A percentile compares a stretch with the other conserved stretches of the same genome.
Conservation (phyloP, 2,113 vertebrate genomes). For the Rhegmatorhina hoffmannsi region DNA sequence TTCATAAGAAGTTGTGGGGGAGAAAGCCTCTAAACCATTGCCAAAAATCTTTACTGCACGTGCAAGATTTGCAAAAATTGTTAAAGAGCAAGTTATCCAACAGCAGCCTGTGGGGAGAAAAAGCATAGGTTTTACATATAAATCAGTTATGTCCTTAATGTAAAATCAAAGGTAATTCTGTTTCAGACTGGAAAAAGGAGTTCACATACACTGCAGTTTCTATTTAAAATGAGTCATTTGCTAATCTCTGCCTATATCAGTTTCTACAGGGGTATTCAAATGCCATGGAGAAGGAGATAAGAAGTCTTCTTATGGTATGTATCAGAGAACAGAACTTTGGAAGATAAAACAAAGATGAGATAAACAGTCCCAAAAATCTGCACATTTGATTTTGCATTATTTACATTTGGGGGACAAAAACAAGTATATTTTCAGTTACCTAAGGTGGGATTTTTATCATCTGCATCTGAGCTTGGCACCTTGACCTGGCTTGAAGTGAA, state of each 20-base stretch:
- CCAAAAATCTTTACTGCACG: constrained; percentile 34
- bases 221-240: neutral
- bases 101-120: neutral
- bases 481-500: neutral
- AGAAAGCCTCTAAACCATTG: constrained; percentile 38
- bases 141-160: neutral
- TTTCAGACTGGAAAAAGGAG: neutral
- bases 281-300: neutral
- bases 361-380: neutral
- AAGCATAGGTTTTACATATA: neutral
- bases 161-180: neutral
- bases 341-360: neutral
- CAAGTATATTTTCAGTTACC: neutral
- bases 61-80: neutral
- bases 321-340: neutral
- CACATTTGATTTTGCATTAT: accelerated
- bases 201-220: neutral
- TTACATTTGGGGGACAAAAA: neutral
- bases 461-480: neutral
- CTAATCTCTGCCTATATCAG: neutral
- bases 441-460: neutral
- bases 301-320: neutral
- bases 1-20: constrained; percentile 17
- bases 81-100: constrained; percentile 13
- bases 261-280: neutral